Base-by-base conservation (phyloP, 1,140 invertebrate genomes). In the Drosophila dunni region DNA sequence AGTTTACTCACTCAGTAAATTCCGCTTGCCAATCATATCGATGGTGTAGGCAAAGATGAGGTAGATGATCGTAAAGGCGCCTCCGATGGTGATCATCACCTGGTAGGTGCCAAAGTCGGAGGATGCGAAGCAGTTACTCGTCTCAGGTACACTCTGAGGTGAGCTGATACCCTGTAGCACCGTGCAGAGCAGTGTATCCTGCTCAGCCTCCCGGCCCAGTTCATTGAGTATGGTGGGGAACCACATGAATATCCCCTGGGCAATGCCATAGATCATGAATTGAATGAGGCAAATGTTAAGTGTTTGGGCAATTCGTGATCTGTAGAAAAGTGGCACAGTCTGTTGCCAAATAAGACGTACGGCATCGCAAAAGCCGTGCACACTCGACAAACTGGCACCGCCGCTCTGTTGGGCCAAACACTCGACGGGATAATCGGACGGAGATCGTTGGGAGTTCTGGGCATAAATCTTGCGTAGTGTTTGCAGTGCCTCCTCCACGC, bases 401-500 rank as follows among this genome's bases (percentile, higher is more conserved):
- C 58, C 76, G 3, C 36, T 69, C 11, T 90, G 61, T 29, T 77
- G 24, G 0, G 54, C 45, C 45, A 92, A 65, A 6, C 74, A 57
- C 10, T 81, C 57, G 0, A 92, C 91, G 0, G 86, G 78, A 74
- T 74, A 92, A 17, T 86, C 77, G 1, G 33, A n/a, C 0, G 54
- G 34, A 13, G 77, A 74, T 33, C 36, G 68, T 42, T 13, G 93
- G 7, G 94, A 95, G 68, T 97, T 97, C 1, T 81, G 75, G 1
- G 93, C 91, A 65, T 94, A 96, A 54, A 96, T 95, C 1, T 81
- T 92, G 50, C 92, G 91, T 4, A 97, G 86, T 10, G 95, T 93
- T 17, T 93, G 75, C 1, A 96, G 76, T 0, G 96, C 94, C 75
- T 95, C 94, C 0, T 95, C 93, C 8, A 93, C 83, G 70, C 93